Evolutionary conservation across 2,113 vertebrate species (phyloP).

Genomic region (Lutjanus erythropterus): DNA sequence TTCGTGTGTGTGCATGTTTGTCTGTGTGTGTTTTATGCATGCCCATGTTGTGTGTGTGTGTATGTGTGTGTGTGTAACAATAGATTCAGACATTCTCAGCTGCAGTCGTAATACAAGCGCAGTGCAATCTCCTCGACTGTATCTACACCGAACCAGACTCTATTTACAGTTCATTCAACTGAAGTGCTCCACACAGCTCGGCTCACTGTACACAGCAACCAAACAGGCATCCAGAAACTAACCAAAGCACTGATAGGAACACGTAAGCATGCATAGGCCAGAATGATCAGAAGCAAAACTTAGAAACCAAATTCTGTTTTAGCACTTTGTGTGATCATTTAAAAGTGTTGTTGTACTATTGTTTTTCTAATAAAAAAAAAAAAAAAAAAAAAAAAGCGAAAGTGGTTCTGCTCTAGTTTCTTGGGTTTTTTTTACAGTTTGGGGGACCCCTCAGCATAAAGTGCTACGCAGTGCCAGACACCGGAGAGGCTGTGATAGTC

Average conservation of each 20-base stretch:
- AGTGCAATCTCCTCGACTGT: conserved; percentile 48
- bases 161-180: conserved; percentile 69
- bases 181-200: conserved; percentile 50
- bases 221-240: conserved; percentile 59
- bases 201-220: conserved; percentile 49
- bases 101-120: conserved; percentile 52
- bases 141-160: conserved; percentile 33
- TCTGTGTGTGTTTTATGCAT: conserved; percentile 45
- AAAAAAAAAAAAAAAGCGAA: neutral
- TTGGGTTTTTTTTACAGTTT: conserved; percentile 29
- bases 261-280: conserved; percentile 73
- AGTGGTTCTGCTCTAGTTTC: conserved; percentile 29
- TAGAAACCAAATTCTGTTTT: conserved; percentile 37
- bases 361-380: neutral
- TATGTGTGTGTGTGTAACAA: conserved; percentile 32
- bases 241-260: conserved; percentile 55
- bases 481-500: conserved; percentile 32
- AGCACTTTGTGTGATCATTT: conserved; percentile 14
- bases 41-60: conserved; percentile 36
- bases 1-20: neutral
- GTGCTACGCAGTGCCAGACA: conserved; percentile 75
- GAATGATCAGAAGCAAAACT: conserved; percentile 43
- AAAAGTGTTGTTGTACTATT: conserved; percentile 18
- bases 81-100: conserved; percentile 71
- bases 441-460: conserved; percentile 77